These are phyloP conservation scores for Nymphalis c-album DNA, from an alignment of 2,888 invertebrate genomes.

Conservation along the genomic window DNA sequence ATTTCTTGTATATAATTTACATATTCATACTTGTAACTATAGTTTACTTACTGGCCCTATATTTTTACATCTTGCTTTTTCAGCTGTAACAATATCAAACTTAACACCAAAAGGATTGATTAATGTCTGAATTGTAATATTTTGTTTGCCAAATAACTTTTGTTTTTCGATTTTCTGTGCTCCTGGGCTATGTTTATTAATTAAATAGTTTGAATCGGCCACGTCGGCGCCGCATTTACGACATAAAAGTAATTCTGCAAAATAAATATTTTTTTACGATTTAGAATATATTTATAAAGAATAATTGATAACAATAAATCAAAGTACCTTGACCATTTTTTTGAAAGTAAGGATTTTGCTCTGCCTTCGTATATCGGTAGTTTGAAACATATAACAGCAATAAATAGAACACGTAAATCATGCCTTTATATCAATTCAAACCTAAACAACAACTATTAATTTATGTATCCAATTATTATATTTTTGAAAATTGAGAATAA, in stretches of 20 bases:
- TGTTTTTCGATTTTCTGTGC: constrained; percentile 70
- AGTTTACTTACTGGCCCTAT: constrained; percentile 70
- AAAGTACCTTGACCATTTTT: constrained; percentile 42
- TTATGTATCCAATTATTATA: too few species aligned
- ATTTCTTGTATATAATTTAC: neutral
- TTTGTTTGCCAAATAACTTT: constrained; percentile 77
- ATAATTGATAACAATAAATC: neutral
- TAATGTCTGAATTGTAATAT: constrained; percentile 80
- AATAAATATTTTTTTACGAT: neutral
- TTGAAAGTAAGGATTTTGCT: constrained; percentile 39
- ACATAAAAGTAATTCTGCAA: constrained; percentile 80
- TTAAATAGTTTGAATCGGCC: constrained; percentile 77
- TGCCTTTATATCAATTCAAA: constrained; percentile 45
- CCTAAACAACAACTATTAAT: neutral
- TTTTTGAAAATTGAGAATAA: too few species aligned
- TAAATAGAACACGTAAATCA: constrained; percentile 57
- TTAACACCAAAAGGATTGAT: constrained; percentile 79
- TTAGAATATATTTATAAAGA: neutral
- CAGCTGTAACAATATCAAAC: constrained; percentile 77
- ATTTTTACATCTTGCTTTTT: constrained; percentile 80
- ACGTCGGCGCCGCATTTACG: constrained; percentile 82
- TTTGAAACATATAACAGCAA: constrained; percentile 48
- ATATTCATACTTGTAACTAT: neutral
- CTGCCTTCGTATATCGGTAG: constrained; percentile 42
- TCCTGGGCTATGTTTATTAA: constrained; percentile 76